phyloP scores from a whole-genome alignment of 2,113 vertebrate species.

The Melanotaenia duboulayi region DNA sequence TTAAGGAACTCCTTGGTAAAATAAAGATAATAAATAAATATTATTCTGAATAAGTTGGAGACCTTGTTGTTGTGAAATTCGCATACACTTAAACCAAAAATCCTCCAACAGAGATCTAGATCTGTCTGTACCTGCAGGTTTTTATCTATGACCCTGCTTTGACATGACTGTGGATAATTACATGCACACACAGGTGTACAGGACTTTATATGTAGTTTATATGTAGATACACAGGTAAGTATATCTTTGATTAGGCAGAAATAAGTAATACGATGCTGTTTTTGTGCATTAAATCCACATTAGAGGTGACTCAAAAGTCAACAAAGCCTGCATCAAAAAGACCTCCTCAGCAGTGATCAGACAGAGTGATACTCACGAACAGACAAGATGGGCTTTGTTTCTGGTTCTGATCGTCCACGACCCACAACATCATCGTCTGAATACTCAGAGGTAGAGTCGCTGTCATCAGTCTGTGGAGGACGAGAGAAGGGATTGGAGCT shows the following conservation, averaged over 20 bases:
- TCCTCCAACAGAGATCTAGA: too few species aligned
- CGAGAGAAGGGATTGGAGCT: not conserved
- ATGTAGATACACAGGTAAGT: not conserved
- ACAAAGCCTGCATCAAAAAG: not conserved
- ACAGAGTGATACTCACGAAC: conserved; percentile 87
- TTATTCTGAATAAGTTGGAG: too few species aligned
- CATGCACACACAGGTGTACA: not conserved
- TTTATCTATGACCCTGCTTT: too few species aligned
- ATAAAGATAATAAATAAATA: too few species aligned
- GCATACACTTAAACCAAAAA: too few species aligned
- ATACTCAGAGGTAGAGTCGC: conserved; percentile 87
- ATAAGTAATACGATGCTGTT: not conserved
- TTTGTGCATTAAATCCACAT: not conserved
- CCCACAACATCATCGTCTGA: conserved; percentile 88
- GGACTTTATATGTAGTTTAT: not conserved
- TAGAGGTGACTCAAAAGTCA: not conserved
- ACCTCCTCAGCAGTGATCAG: too few species aligned
- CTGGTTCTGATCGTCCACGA: conserved; percentile 84
- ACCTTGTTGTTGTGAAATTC: too few species aligned
- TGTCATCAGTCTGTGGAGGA: conserved; percentile 77
- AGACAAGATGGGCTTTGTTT: conserved; percentile 92
- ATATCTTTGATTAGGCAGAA: not conserved
- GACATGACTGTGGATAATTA: not conserved
- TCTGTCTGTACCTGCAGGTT: too few species aligned
- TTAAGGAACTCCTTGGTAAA: too few species aligned